These are phyloP conservation scores for Odontothrips loti DNA, from an alignment of 2,888 invertebrate species.

Conservation along the genomic window DNA sequence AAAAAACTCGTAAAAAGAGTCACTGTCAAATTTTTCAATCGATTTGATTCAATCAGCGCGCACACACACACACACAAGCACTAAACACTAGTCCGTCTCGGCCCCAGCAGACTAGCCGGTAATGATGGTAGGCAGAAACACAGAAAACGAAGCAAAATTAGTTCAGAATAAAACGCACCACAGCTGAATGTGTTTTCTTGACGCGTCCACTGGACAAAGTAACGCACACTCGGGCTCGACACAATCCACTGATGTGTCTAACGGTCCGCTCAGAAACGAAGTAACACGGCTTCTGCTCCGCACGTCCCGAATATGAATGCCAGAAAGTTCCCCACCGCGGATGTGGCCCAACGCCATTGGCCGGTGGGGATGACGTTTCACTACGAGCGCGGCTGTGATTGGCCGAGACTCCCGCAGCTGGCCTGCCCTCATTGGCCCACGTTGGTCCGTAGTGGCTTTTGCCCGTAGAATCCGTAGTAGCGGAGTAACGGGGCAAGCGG, in stretches of 20 bases:
- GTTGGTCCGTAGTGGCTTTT: slow-evolving; percentile 44
- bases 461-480: background rate
- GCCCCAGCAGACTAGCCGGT: background rate
- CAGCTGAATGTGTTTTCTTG: background rate
- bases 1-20: background rate
- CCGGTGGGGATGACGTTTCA: background rate
- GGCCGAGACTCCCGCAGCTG: slow-evolving; percentile 46
- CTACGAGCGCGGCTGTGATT: slow-evolving; percentile 36
- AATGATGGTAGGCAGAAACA: background rate
- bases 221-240: background rate
- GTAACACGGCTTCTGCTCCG: background rate
- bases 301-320: slow-evolving; percentile 9
- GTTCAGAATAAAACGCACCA: background rate
- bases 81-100: background rate
- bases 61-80: background rate
- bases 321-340: slow-evolving; percentile 18
- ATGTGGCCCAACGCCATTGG: slow-evolving; percentile 4
- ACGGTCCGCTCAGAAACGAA: background rate
- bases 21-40: background rate
- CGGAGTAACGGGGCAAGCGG: slow-evolving; percentile 11
- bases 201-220: slow-evolving; percentile 4
- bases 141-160: background rate
- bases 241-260: background rate
- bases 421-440: slow-evolving; percentile 63
- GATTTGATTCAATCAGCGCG: background rate